These are phyloP conservation scores for Masnerella sp. DNA, from an alignment of 2,888 invertebrate genomes.

Conservation along the genomic window DNA sequence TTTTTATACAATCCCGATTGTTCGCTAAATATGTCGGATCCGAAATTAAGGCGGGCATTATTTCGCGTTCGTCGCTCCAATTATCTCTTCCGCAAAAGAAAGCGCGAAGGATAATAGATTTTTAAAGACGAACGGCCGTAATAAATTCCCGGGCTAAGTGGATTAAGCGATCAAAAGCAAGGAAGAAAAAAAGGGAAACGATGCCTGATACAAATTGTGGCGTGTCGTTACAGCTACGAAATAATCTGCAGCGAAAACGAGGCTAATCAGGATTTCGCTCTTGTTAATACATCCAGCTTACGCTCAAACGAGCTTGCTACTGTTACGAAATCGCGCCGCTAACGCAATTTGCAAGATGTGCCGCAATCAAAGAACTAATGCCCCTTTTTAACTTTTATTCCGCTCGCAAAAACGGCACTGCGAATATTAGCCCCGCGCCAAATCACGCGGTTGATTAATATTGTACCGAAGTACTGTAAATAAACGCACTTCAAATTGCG, in stretches of 20 bases:
- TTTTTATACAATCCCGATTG: neutral
- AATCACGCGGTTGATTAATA: constrained; percentile 3
- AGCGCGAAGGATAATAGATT: too few relatives aligned
- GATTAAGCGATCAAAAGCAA: neutral
- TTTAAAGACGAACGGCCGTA: too few relatives aligned
- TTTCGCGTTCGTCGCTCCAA: neutral
- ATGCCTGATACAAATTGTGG: constrained; percentile 19
- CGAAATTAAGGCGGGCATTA: too few relatives aligned
- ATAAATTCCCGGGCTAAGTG: too few relatives aligned
- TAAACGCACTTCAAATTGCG: neutral
- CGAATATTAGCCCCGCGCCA: neutral
- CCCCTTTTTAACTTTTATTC: constrained; percentile 23
- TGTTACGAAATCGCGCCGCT: constrained; percentile 26
- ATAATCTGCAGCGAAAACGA: constrained; percentile 45
- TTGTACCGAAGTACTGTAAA: constrained; percentile 9
- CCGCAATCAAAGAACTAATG: constrained; percentile 27
- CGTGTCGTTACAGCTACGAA: constrained; percentile 24
- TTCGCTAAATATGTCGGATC: neutral
- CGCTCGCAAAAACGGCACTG: neutral
- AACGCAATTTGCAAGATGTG: constrained; percentile 39
- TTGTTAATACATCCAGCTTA: constrained; percentile 47
- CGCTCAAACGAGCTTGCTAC: constrained; percentile 30
- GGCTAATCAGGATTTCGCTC: constrained; percentile 43
- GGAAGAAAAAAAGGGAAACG: neutral
- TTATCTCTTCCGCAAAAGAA: neutral